These are phyloP conservation scores for Conops quadrifasciatus DNA, from an alignment of 2,888 invertebrate genomes.

Conservation along the genomic window DNA sequence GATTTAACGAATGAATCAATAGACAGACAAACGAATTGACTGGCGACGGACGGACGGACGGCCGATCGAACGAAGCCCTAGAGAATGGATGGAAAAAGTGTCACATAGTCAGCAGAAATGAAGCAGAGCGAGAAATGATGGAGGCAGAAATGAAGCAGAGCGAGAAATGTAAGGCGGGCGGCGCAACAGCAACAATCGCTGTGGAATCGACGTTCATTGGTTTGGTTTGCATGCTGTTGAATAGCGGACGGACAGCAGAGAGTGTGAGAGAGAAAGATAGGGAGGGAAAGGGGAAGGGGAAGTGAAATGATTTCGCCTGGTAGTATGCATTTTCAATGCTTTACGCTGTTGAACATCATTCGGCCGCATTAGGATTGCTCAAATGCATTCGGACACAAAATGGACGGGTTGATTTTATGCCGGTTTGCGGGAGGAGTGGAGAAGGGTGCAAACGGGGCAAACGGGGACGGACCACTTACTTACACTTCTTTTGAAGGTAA, in stretches of 20 bases:
- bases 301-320: slow-evolving; percentile 39
- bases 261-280: not conserved
- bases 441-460: not conserved
- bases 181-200: not conserved
- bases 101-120: slow-evolving; percentile 42
- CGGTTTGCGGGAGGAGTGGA: not conserved
- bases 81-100: slow-evolving; percentile 39
- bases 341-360: not conserved
- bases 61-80: not conserved
- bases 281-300: not conserved
- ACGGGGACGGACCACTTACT: not conserved
- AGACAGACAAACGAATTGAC: slow-evolving; percentile 6
- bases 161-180: not conserved
- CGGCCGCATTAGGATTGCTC: slow-evolving; percentile 21
- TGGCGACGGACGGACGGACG: not conserved
- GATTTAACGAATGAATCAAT: slow-evolving; percentile 13
- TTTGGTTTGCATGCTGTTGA: slow-evolving; percentile 33
- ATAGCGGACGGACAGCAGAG: slow-evolving; percentile 17
- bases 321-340: slow-evolving; percentile 34
- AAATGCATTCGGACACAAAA: slow-evolving; percentile 15
- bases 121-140: slow-evolving; percentile 5
- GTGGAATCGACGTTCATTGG: slow-evolving; percentile 16
- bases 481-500: too few species aligned
- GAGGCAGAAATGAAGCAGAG: slow-evolving; percentile 4
- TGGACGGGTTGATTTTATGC: not conserved